Conservation (phyloP, 2,888 invertebrate species). For the Phlogophora meticulosa region DNA sequence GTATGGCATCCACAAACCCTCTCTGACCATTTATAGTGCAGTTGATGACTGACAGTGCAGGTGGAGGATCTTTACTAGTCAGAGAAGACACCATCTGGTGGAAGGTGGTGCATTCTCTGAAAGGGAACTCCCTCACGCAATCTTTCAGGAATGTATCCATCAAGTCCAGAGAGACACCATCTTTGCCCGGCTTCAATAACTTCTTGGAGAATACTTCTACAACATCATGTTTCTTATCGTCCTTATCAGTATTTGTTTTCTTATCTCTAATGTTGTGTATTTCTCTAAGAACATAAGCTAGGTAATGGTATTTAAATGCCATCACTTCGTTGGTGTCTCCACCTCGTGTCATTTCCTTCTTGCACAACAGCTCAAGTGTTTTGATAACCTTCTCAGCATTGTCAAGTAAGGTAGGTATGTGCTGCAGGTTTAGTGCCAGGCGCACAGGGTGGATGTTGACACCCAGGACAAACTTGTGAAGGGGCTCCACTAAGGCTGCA, state of each 20-base stretch:
- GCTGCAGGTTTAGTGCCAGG: constrained; percentile 95
- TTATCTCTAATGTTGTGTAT: constrained; percentile 93
- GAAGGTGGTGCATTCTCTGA: constrained; percentile 96
- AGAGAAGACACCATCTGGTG: constrained; percentile 95
- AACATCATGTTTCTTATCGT: constrained; percentile 92
- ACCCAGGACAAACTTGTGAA: constrained; percentile 96
- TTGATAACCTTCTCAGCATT: constrained; percentile 94
- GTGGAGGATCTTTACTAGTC: constrained; percentile 94
- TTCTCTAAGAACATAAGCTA: constrained; percentile 94
- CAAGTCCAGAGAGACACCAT: constrained; percentile 92
- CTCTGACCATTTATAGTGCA: constrained; percentile 97
- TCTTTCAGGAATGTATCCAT: constrained; percentile 95
- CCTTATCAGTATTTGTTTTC: constrained; percentile 88
- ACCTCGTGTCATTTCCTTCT: constrained; percentile 96
- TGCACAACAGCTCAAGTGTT: constrained; percentile 96
- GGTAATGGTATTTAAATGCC: constrained; percentile 97
- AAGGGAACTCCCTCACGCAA: constrained; percentile 97
- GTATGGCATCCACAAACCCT: constrained; percentile 93
- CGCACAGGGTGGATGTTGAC: constrained; percentile 96
- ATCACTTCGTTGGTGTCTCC: constrained; percentile 97
- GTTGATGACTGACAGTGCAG: constrained; percentile 93
- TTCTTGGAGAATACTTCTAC: constrained; percentile 95
- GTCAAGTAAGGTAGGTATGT: constrained; percentile 93
- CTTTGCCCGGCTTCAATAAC: constrained; percentile 94
- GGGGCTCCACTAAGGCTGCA: constrained; percentile 93